These are phyloP conservation scores for Hystrix cristata DNA, from an alignment of 2,113 vertebrate species.

Conservation along the genomic window DNA sequence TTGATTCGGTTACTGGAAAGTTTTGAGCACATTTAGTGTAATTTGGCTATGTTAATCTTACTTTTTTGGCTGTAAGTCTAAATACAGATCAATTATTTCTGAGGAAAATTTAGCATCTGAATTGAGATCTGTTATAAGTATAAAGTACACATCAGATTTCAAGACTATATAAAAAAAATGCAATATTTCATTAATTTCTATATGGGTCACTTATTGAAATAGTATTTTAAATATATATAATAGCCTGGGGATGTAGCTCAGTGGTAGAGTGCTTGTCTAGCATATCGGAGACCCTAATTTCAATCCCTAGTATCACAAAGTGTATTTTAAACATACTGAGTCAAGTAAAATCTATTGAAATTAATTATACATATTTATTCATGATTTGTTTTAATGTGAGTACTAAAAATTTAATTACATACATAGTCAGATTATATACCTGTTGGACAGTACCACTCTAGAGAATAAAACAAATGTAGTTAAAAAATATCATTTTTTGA, in stretches of 20 bases:
- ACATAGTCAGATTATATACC: background rate
- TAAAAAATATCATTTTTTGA: background rate
- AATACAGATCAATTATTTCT: constrained; percentile 59
- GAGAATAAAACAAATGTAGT: background rate
- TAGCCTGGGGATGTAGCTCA: background rate
- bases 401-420: background rate
- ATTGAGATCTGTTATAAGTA: background rate
- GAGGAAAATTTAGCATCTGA: constrained; percentile 46
- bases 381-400: background rate
- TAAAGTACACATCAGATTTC: constrained; percentile 41
- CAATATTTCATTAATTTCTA: constrained; percentile 52
- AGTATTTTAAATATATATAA: background rate
- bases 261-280: background rate
- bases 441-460: background rate
- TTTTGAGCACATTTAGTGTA: constrained; percentile 1
- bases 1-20: constrained; percentile 50
- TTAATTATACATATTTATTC: background rate
- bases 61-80: constrained; percentile 57
- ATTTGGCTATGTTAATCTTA: constrained; percentile 43
- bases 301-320: background rate
- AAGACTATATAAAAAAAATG: background rate
- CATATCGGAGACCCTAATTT: background rate
- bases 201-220: background rate
- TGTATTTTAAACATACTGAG: background rate
- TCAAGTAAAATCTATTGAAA: constrained; percentile 19